Base-by-base conservation (phyloP, 2,113 vertebrate species). In the Eidolon helvum region DNA sequence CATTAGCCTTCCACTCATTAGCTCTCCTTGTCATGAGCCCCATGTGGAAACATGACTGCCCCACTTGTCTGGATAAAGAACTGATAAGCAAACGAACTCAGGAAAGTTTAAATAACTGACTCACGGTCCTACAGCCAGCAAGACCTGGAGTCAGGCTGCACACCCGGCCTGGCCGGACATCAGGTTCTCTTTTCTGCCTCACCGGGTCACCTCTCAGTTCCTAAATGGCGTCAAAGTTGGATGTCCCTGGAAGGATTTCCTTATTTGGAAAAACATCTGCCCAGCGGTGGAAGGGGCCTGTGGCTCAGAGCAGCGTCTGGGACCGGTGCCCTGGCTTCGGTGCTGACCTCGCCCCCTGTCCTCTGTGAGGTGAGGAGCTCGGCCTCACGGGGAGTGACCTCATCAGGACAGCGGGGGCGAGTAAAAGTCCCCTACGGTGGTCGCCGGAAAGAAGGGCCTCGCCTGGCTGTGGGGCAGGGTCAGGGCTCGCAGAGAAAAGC, bases 371-470 rank as follows among this genome's bases (percentile, higher is more conserved):
- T 1, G 0, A n/a, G 40, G 35, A 21, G 15, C 26, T 24, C 50
- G 30, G 16, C 21, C n/a, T 71, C 53, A 40, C 26, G 7, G 68
- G 28, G 59, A 2, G 2, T 2, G 1, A 35, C 45, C 59, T 28
- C 63, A n/a, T 10, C 19, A 40, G 30, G 8, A 12, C 38, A 12
- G 28, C 53, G 18, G 28, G 28, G 53, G 19, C 38, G 38, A 40
- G 10, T 48, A 24, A 59, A 30, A 21, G 18, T 33, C 18, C 33
- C 33, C 28, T 3, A 7, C 33, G 16, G 24, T 19, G 30, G 87
- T 11, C 0, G 0, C 38, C 19, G 40, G 2, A 1, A 61, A n/a
- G 33, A 86, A 33, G 59, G 33, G 75, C n/a, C 59, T 38, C 0
- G 57, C 50, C 33, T 18, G 10, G 38, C 28, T 90, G 71, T 15